Evolutionary conservation across 2,888 invertebrate genomes (phyloP).

Genomic region (Fragum fragum): DNA sequence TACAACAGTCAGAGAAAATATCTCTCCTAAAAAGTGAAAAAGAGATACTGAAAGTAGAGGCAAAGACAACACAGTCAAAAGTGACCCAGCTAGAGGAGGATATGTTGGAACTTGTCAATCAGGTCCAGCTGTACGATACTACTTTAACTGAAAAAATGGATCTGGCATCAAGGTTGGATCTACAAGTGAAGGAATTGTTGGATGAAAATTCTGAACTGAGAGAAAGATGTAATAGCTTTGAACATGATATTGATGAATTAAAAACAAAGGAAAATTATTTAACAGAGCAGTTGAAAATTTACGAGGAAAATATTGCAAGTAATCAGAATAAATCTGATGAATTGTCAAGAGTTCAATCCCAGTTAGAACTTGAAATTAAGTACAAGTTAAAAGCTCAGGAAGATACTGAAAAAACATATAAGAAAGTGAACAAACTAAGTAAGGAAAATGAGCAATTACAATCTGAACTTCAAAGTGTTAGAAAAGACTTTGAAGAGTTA

Average conservation of each 20-base stretch:
- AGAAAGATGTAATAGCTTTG: constrained; percentile 47
- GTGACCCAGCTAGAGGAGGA: constrained; percentile 49
- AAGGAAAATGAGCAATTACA: constrained; percentile 40
- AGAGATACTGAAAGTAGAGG: constrained; percentile 45
- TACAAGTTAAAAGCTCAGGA: constrained; percentile 56
- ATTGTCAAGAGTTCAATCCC: constrained; percentile 43
- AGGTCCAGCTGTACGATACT: constrained; percentile 45
- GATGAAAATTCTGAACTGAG: constrained; percentile 43
- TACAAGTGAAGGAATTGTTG: constrained; percentile 42
- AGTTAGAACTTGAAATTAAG: constrained; percentile 59
- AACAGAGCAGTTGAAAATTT: constrained; percentile 54
- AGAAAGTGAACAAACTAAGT: constrained; percentile 15
- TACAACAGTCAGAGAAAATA: constrained; percentile 18
- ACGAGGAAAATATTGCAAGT: constrained; percentile 31
- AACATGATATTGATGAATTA: constrained; percentile 48
- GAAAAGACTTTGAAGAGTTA: constrained; percentile 38
- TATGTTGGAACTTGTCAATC: constrained; percentile 52
- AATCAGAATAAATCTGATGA: constrained; percentile 25
- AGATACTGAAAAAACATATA: constrained; percentile 42
- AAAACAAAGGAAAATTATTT: constrained; percentile 46
- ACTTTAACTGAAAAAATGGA: constrained; percentile 44
- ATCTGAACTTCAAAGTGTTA: constrained; percentile 24
- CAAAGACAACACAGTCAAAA: constrained; percentile 39
- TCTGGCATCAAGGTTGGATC: constrained; percentile 39
- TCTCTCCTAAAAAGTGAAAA: constrained; percentile 45